These are phyloP conservation scores for Morpho deidamia DNA, from an alignment of 2,888 invertebrate species.

Conservation along the genomic window DNA sequence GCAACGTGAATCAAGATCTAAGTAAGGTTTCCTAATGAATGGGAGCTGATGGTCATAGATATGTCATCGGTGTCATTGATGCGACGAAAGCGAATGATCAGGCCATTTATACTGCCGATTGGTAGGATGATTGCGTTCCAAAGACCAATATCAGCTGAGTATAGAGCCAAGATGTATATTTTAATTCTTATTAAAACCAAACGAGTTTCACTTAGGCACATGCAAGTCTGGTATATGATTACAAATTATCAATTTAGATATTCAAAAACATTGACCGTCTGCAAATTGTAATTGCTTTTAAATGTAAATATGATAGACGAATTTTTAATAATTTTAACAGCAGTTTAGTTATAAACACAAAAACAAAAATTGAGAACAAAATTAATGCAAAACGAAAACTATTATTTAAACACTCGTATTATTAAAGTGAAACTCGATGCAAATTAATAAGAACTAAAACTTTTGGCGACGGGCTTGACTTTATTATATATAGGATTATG, in stretches of 20 bases:
- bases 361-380: background rate
- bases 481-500: slow-evolving; percentile 58
- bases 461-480: slow-evolving; percentile 32
- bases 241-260: background rate
- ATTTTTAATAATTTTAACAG: too few relatives aligned
- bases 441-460: slow-evolving; percentile 41
- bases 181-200: slow-evolving; percentile 22
- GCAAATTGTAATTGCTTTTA: too few relatives aligned
- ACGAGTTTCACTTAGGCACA: slow-evolving; percentile 2
- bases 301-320: too few relatives aligned
- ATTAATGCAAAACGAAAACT: background rate
- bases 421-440: slow-evolving; percentile 1
- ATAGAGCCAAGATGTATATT: slow-evolving; percentile 12
- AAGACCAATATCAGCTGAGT: slow-evolving; percentile 2
- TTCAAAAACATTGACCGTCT: background rate
- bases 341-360: background rate
- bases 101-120: slow-evolving; percentile 22
- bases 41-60: slow-evolving; percentile 17
- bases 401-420: background rate
- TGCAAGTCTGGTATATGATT: background rate
- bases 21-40: slow-evolving; percentile 10
- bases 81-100: slow-evolving; percentile 28
- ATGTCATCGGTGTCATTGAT: slow-evolving; percentile 14
- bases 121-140: background rate
- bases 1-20: slow-evolving; percentile 13